phyloP scores from a whole-genome alignment of 2,797 vertebrate species.

The Darevskia nairensis region DNA sequence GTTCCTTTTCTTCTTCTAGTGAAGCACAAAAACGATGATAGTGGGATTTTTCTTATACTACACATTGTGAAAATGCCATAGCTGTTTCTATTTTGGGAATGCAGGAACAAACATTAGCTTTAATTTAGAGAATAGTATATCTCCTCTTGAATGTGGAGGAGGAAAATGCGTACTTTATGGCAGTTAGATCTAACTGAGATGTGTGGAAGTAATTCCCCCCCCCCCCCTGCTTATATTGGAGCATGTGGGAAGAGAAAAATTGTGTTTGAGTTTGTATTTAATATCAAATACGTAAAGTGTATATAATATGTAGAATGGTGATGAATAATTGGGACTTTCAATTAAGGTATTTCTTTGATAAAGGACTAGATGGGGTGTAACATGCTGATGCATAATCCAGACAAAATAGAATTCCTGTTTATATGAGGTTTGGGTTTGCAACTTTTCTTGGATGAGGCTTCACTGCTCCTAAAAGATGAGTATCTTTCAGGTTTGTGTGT shows the following conservation, averaged over 20 bases:
- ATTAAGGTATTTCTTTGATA: constrained; percentile 4
- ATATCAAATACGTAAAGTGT: constrained; percentile 19
- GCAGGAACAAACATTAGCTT: background rate
- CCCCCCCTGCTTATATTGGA: background rate
- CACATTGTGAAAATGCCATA: background rate
- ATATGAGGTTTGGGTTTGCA: no score
- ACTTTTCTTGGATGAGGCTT: no score
- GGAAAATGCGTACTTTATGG: background rate
- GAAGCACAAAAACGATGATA: background rate
- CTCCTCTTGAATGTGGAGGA: background rate
- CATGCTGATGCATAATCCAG: no score
- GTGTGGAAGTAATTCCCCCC: background rate
- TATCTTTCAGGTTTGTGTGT: no score
- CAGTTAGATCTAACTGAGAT: constrained; percentile 20
- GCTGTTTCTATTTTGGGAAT: constrained; percentile 1
- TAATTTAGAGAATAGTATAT: background rate
- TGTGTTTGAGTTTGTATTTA: constrained; percentile 15
- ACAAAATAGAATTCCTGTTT: no score
- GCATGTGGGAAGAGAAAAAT: background rate
- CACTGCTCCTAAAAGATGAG: no score
- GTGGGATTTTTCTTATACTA: background rate
- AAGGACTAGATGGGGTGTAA: background rate
- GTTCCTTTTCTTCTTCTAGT: background rate
- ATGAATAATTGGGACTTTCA: constrained; percentile 15
- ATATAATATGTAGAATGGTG: constrained; percentile 5